These are phyloP conservation scores for Azemiops feae DNA, from an alignment of 2,113 vertebrate genomes.

Conservation along the genomic window DNA sequence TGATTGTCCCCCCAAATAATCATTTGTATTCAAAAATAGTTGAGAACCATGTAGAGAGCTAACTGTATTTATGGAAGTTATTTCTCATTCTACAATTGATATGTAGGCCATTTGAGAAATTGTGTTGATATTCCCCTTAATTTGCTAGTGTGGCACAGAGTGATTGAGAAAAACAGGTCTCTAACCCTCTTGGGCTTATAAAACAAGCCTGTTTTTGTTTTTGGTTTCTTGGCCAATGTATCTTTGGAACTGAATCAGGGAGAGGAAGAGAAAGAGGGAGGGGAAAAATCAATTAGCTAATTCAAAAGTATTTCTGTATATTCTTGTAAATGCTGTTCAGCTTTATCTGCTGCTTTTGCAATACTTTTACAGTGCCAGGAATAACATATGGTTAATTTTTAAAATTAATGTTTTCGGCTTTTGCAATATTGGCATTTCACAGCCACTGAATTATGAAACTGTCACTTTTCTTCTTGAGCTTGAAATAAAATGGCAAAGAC, in stretches of 20 bases:
- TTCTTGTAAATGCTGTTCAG: neutral
- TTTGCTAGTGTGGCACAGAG: neutral
- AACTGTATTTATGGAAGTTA: neutral
- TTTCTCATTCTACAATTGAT: neutral
- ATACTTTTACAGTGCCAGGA: neutral
- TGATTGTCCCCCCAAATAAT: neutral
- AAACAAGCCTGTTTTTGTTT: neutral
- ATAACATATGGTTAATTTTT: neutral
- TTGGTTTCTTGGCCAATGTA: neutral
- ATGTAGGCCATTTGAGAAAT: neutral
- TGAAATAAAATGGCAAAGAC: neutral
- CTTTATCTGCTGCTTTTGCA: neutral
- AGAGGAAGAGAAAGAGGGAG: constrained; percentile 1
- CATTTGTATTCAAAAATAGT: neutral
- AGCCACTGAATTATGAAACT: constrained; percentile 12
- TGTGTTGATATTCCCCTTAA: neutral
- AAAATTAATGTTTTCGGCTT: constrained; percentile 20
- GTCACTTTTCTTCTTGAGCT: constrained; percentile 14
- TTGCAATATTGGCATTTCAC: constrained; percentile 21
- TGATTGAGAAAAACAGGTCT: neutral
- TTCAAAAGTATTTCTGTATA: constrained; percentile 15
- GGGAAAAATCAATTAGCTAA: constrained; percentile 26
- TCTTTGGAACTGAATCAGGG: neutral
- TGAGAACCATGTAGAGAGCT: neutral
- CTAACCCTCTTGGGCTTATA: neutral